Evolutionary conservation across 2,888 invertebrate genomes (phyloP).

Genomic region (Tubulanus polymorphus): DNA sequence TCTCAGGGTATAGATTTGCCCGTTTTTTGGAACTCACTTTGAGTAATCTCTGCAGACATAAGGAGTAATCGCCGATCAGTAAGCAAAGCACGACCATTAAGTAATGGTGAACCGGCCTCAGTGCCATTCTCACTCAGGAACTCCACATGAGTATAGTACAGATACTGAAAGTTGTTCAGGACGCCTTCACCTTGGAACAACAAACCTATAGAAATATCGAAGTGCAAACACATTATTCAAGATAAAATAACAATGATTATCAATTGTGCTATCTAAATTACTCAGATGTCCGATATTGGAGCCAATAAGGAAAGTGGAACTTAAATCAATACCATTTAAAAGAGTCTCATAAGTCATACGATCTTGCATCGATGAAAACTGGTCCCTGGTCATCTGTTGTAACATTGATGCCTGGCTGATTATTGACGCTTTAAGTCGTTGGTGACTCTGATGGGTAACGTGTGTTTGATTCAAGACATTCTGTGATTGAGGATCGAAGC

Average conservation of each 20-base stretch:
- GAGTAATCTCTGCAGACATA: constrained; percentile 37
- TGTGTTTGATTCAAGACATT: background rate
- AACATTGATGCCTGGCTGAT: background rate
- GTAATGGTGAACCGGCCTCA: constrained; percentile 30
- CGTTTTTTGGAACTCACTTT: too few species aligned
- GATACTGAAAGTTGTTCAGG: constrained; percentile 36
- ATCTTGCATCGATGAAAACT: background rate
- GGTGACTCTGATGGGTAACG: background rate
- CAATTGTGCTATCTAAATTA: background rate
- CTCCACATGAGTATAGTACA: constrained; percentile 35
- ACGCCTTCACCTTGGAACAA: constrained; percentile 39
- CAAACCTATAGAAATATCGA: constrained; percentile 27
- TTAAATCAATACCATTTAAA: constrained; percentile 30
- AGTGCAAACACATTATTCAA: background rate
- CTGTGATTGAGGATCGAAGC: background rate
- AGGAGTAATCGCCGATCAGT: constrained; percentile 35
- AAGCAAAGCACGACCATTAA: constrained; percentile 36
- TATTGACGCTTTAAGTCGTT: background rate
- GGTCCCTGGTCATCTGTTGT: background rate
- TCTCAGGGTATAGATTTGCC: too few species aligned
- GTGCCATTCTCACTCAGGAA: constrained; percentile 33
- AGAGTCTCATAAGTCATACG: constrained; percentile 38
- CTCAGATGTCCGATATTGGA: background rate
- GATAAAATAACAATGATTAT: background rate
- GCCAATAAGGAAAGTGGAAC: background rate